Base-by-base conservation (phyloP, 2,888 invertebrate genomes). In the Chelonus formosanus region DNA sequence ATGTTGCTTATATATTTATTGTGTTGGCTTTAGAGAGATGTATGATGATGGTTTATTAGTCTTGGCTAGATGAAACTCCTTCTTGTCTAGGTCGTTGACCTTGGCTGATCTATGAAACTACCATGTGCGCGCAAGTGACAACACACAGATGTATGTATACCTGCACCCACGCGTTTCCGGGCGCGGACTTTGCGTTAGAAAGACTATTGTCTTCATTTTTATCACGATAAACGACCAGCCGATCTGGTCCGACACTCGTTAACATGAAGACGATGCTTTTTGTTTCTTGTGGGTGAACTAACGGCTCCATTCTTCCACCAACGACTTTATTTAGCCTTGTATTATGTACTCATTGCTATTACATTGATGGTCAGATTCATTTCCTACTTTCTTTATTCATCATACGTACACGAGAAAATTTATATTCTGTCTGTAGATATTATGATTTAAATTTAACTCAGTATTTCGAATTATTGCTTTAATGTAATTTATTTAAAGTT, bases 81-180 rank as follows among this genome's bases (percentile, higher is more conserved):
- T 10, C 3, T 5, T 60, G 57, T 52, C 48, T 47, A 70, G 76
- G 75, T 76, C 75, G 71, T 56, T 71, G 71, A 78, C 78, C 76
- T 76, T 76, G 72, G 60, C 70, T 20, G 20, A 20, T 66, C 71
- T 62, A 65, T 60, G 57, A 70, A 70, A 71, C 66, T 69, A 61
- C 69, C 64, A 67, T 65, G 63, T 45, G 48, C 47, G 53, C 36
- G 50, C 61, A 60, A 32, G 57, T 56, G 57, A 61, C 53, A 32
- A 6, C n/a, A 47, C 48, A 53, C 52, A 50, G 50, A 64, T 64
- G 40, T 8, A 50, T 34, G 36, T 45, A 63, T 36, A 55, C 67
- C 69, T 73, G 67, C 71, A 64, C 75, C 73, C 71, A 75, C 75
- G 71, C 70, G 72, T 70, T 75, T 75, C 75, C 74, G 71, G 69